phyloP scores from a whole-genome alignment of 2,888 invertebrate species.

The Mellilla xanthometata region DNA sequence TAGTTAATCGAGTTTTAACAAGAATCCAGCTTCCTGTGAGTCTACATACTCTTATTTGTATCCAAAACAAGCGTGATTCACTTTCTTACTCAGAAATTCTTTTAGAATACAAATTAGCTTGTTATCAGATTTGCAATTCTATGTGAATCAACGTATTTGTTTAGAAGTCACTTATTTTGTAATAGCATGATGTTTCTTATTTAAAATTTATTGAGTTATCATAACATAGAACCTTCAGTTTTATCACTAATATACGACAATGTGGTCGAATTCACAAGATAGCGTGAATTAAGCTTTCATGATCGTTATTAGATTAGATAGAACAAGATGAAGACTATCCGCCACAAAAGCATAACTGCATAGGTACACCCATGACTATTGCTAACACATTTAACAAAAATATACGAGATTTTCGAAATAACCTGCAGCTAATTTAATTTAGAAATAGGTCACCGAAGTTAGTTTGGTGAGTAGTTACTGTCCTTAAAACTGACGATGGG shows the following conservation, averaged over 20 bases:
- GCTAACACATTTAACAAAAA: not conserved
- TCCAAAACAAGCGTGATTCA: slow-evolving; percentile 6
- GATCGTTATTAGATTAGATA: slow-evolving; percentile 1
- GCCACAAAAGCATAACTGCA: too few species aligned
- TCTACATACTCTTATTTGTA: not conserved
- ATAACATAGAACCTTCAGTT: not conserved
- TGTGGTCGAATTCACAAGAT: not conserved
- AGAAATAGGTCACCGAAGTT: slow-evolving; percentile 33
- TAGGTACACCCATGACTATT: not conserved
- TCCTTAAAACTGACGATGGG: slow-evolving; percentile 39
- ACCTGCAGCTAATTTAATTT: slow-evolving; percentile 7
- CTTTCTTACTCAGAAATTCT: slow-evolving; percentile 7
- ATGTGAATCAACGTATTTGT: too few species aligned
- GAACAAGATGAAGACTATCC: not conserved
- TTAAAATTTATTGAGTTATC: too few species aligned
- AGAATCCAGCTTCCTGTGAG: too few species aligned
- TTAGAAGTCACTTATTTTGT: too few species aligned
- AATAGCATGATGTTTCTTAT: too few species aligned
- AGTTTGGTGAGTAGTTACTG: slow-evolving; percentile 31
- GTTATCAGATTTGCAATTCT: not conserved
- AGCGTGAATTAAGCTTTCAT: slow-evolving; percentile 8
- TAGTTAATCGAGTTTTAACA: too few species aligned
- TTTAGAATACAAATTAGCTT: slow-evolving; percentile 4
- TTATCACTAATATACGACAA: too few species aligned
- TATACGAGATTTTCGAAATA: not conserved